Evolutionary conservation across 2,113 vertebrate species (phyloP).

Genomic region (Tinamus guttatus): DNA sequence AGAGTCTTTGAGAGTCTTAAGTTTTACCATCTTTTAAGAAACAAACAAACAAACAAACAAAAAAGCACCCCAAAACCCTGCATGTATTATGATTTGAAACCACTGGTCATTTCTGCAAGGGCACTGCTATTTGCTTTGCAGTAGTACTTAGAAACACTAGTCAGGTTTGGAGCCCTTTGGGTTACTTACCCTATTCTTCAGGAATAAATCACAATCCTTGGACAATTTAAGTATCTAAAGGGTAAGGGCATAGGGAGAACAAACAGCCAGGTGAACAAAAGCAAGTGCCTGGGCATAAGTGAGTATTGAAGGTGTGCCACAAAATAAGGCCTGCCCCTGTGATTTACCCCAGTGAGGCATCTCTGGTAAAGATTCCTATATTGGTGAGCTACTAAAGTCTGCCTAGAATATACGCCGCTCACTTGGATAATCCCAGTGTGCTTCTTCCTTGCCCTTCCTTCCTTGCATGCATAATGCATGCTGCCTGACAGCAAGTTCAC

Average conservation of each 20-base stretch:
- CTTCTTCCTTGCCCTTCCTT: neutral
- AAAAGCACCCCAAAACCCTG: no score
- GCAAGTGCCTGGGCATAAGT: accelerated
- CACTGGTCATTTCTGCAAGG: neutral
- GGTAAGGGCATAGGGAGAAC: neutral
- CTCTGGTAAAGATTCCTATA: neutral
- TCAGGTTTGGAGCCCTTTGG: neutral
- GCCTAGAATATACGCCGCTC: neutral
- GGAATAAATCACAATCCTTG: neutral
- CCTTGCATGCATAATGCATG: neutral
- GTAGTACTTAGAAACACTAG: accelerated
- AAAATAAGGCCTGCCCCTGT: neutral
- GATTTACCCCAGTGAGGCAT: neutral
- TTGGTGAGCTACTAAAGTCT: neutral
- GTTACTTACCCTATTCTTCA: neutral
- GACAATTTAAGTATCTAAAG: neutral
- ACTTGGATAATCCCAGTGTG: neutral
- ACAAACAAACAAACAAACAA: neutral
- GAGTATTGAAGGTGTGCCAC: neutral
- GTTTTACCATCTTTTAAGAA: neutral
- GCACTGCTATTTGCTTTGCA: neutral
- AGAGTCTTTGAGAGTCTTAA: neutral
- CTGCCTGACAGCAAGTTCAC: neutral
- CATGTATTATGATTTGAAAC: neutral
- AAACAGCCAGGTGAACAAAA: neutral